phyloP scores from a whole-genome alignment of 2,797 vertebrate species.

The Eutrigla gurnardus region DNA sequence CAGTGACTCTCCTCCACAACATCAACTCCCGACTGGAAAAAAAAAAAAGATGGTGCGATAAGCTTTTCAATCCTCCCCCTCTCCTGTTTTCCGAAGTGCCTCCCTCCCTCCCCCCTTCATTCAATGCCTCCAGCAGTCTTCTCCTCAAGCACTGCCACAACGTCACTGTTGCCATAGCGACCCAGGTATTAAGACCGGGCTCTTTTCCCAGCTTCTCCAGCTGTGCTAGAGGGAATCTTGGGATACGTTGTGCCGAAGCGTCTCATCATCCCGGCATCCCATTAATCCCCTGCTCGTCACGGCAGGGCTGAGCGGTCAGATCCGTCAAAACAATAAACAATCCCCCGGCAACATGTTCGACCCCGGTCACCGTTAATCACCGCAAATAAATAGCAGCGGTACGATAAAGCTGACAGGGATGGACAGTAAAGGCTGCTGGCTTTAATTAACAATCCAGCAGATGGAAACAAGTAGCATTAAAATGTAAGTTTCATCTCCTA shows the following conservation, averaged over 20 bases:
- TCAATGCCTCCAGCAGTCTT: slow-evolving; percentile 60
- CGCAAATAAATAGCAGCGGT: slow-evolving; percentile 24
- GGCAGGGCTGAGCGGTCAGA: slow-evolving; percentile 24
- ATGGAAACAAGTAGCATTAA: slow-evolving; percentile 5
- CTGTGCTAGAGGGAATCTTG: slow-evolving; percentile 77
- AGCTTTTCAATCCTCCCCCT: slow-evolving; percentile 53
- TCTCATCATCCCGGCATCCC: slow-evolving; percentile 47
- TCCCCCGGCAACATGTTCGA: slow-evolving; percentile 28
- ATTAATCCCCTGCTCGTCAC: slow-evolving; percentile 53
- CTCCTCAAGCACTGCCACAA: slow-evolving; percentile 70
- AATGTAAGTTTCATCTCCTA: not conserved
- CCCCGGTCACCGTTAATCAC: slow-evolving; percentile 26
- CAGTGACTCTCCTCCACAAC: slow-evolving; percentile 29
- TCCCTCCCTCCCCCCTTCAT: slow-evolving; percentile 67
- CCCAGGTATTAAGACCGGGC: slow-evolving; percentile 76
- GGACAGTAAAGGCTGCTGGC: slow-evolving; percentile 6
- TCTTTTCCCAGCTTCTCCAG: slow-evolving; percentile 76
- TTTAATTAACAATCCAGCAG: not conserved
- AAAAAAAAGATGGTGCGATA: slow-evolving; percentile 46
- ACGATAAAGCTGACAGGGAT: slow-evolving; percentile 14
- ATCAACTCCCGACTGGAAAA: slow-evolving; percentile 17
- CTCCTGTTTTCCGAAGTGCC: slow-evolving; percentile 25
- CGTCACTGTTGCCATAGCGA: slow-evolving; percentile 84
- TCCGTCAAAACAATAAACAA: slow-evolving; percentile 55
- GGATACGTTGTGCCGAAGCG: slow-evolving; percentile 67